phyloP scores from a whole-genome alignment of 1,140 invertebrate species.

The Pectinophora gossypiella region DNA sequence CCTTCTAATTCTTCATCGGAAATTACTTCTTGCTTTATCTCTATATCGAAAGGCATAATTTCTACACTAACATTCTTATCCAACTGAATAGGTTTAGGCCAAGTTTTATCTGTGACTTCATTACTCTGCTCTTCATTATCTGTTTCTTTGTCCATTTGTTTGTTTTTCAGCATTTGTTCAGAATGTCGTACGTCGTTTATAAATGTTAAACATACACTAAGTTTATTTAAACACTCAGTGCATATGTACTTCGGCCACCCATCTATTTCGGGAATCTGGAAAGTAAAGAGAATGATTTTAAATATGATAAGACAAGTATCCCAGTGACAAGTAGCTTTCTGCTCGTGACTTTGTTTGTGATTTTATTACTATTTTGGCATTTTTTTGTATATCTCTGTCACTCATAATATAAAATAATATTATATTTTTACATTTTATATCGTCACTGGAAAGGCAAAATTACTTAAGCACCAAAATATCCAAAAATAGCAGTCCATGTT shows the following conservation, averaged over 20 bases:
- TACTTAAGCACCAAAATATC: too few species aligned
- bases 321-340: not conserved
- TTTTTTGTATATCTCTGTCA: too few species aligned
- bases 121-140: too few species aligned
- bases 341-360: not conserved
- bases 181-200: constrained; percentile 26
- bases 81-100: constrained; percentile 59
- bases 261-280: constrained; percentile 38
- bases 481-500: too few species aligned
- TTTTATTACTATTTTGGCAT: not conserved
- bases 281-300: constrained; percentile 3
- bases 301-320: too few species aligned
- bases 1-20: constrained; percentile 36
- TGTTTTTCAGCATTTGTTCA: constrained; percentile 33
- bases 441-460: too few species aligned
- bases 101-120: constrained; percentile 12
- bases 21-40: constrained; percentile 53
- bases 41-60: constrained; percentile 26
- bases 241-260: constrained; percentile 42
- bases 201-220: constrained; percentile 43
- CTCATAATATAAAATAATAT: too few species aligned
- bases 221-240: constrained; percentile 35
- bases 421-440: too few species aligned
- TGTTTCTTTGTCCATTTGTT: constrained; percentile 7
- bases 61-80: constrained; percentile 36